Base-by-base conservation (phyloP, 2,797 vertebrate species). In the Rhadinocentrus ornatus region DNA sequence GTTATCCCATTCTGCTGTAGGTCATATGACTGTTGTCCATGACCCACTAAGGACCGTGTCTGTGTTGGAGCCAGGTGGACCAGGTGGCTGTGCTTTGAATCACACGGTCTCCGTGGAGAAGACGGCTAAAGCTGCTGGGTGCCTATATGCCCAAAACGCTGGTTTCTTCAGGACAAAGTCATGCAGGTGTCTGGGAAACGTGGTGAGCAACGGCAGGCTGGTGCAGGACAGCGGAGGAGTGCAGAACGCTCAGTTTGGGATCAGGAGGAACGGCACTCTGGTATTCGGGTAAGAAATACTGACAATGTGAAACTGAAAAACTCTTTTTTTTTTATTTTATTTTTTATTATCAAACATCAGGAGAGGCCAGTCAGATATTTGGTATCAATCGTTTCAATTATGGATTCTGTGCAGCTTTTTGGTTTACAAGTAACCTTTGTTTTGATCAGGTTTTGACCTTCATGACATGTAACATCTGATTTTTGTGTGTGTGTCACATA, bases 221-320 rank as follows among this genome's bases (percentile, higher is more conserved):
- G 96, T 96, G 79, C 89, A 50, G 72, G 90, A 94, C 88, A 93
- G 96, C 9, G 71, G 81, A 10, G 97, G 97, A 0, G 22, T 97
- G 54, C 97, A 97, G 84, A 99, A 98, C 0, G 97, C 97, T n/a
- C 96, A 98, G 92, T 99, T 99, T 83, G 98, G 97, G 54, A 97
- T 99, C 87, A 93, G 95, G 83, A 93, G 79, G 75, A 96, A 99
- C 50, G 98, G 98, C 57, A 97, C 93, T 3, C 88, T 99, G 66
- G 96, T 98, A 75, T 96, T 97, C 0, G 98, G 98, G 98, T 99
- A 91, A 96, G 96, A 71, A 56, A 24, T n/a, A 1, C 12, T 13
- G 9, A 20, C 35, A n/a, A 12, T 20, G 10, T 3, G 9, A 53
- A 50, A 69, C 20, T 1, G 52, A 50, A 24, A 24, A 50, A n/a